Base-by-base conservation (phyloP, 2,797 vertebrate species). In the Melanotaenia maccullochi region DNA sequence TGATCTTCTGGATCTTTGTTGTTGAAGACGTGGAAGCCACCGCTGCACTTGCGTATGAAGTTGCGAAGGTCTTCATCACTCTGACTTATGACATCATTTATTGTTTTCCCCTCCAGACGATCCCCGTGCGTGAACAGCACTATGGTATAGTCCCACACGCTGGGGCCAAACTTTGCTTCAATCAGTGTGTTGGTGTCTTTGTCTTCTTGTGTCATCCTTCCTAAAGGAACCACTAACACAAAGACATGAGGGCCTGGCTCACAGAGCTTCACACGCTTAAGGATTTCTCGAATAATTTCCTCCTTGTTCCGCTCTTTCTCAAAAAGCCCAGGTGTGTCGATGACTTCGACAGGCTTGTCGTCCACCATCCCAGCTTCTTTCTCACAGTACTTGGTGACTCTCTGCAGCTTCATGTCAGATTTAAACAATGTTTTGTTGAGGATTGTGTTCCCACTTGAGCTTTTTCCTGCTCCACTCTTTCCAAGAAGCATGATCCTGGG, bases 381-480 rank as follows among this genome's bases (percentile, higher is more conserved):
- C 5, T 91, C 79, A 57, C 92, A 92, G 73, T 65, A 0, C 28
- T 2, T 5, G 0, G 90, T 92, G 69, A 92, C 81, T 69, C 85
- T 80, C 16, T 2, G 56, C 35, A 91, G 76, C 73, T 59, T 89
- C 82, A 92, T 90, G 57, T 93, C 90, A 0, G 88, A 81, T 1
- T 35, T 11, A 22, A 93, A 92, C 24, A 28, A 69, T 1, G 20
- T 2, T 13, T 9, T 65, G 0, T 87, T 75, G 0, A 91, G 76
- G 68, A 93, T 86, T 61, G 87, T 93, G 87, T 92, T 93, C n/a
- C 90, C 90, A 8, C 87, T 85, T 0, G 79, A 90, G 73, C 90
- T 90, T 78, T 90, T 92, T 33, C 90, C 88, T 8, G 65, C 81
- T 0, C 91, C 91, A 2, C 86, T 82, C 54, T 90, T 89, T 5